Conservation (phyloP, 2,797 vertebrate genomes). For the Hipposideros larvatus region DNA sequence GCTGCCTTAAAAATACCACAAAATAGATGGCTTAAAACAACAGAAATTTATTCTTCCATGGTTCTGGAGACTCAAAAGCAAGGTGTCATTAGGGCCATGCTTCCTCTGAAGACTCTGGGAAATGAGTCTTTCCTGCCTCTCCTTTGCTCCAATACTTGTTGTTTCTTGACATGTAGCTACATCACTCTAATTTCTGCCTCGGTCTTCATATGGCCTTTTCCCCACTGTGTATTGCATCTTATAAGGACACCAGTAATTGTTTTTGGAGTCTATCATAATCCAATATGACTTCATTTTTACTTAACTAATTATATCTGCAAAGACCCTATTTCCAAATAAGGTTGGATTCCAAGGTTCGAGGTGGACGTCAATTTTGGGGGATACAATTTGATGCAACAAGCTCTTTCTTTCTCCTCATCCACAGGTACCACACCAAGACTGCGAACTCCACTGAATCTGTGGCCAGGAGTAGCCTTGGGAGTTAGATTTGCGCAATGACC, state of each 20-base stretch:
- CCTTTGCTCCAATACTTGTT: neutral
- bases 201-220: neutral
- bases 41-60: neutral
- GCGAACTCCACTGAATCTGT: neutral
- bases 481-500: neutral
- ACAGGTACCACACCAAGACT: neutral
- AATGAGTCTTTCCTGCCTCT: neutral
- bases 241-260: neutral
- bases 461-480: neutral
- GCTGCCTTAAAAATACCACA: neutral
- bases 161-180: neutral
- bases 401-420: neutral
- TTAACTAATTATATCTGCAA: neutral
- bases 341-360: neutral
- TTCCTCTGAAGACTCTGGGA: neutral
- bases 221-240: neutral
- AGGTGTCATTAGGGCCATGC: neutral
- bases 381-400: neutral
- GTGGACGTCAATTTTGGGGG: neutral
- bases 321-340: slow-evolving; percentile 20
- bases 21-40: neutral
- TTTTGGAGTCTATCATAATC: neutral
- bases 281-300: neutral
- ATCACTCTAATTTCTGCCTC: neutral
- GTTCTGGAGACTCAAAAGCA: neutral